Base-by-base conservation (phyloP, 2,888 invertebrate species). In the Agrochola litura region DNA sequence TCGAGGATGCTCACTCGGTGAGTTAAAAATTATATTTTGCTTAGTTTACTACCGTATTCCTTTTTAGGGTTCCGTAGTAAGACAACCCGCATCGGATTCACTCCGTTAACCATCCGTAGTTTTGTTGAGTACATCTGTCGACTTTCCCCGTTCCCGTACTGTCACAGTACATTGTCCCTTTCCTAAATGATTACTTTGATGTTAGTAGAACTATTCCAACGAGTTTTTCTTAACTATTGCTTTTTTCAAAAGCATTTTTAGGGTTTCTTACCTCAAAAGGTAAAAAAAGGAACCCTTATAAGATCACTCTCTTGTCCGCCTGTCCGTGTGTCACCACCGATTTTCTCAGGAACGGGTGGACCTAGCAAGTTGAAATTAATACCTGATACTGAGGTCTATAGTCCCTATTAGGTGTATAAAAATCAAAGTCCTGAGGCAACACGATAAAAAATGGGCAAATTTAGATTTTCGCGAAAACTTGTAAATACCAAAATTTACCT, bases 1-100 rank as follows among this genome's bases (percentile, higher is more conserved):
- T 41, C 58, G n/a, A 54, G 37, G 71, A 68, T 60, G 25, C 14
- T 14, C 16, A 61, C 16, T 14, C 56, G 37, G 67, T 81, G 63
- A 76, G 82, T 81, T 25, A 37, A 37, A 37, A 37, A 14, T 22
- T 12, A 30, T 10, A 61, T 41, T 37, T 25, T 14, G 3, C 30
- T 41, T 68, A 41, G 12, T 49, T 64, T 14, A 49, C 4, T 37
- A 52, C n/a, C 30, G 4, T 43, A n/a, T 43, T 16, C 2, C 2
- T 49, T 30, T 49, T 49, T 60, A 41, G 2, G 8, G 22, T 60
- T 58, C 3, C 14, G n/a, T 58, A 12, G 12, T n/a, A 49, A 49
- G 19, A 19, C 16, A 71, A 49, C 37, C 8, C 8, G 30, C 5
- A 71, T 16, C 8, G 6, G 46, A 49, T n/a, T 37, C 6, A 16